Conservation (phyloP, 2,113 vertebrate species). For the Mugil cephalus region DNA sequence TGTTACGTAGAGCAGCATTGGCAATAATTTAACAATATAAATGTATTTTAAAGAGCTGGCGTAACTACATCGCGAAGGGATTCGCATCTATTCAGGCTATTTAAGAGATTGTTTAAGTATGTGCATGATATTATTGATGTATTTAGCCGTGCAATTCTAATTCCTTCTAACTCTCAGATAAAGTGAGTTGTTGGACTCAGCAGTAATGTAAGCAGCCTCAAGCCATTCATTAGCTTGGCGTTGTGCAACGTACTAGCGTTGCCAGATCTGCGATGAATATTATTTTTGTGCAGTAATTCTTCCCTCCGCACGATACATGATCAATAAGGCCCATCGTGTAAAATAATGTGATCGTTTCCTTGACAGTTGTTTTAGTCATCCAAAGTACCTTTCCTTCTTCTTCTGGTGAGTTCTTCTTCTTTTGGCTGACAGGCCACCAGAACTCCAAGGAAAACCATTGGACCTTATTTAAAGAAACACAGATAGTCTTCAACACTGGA, state of each 20-base stretch:
- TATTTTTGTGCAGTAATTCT: too few relatives aligned
- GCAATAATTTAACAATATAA: constrained; percentile 5
- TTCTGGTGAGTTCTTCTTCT: too few relatives aligned
- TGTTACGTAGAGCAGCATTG: background rate
- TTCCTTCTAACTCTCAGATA: background rate
- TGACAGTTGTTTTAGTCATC: too few relatives aligned
- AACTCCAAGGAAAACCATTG: too few relatives aligned
- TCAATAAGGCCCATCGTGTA: too few relatives aligned
- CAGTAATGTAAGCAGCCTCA: constrained; percentile 1
- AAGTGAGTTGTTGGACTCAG: background rate
- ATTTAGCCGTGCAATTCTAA: background rate
- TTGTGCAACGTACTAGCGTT: background rate
- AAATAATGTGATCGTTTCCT: too few relatives aligned
- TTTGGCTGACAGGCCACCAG: too few relatives aligned
- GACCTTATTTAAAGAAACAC: too few relatives aligned
- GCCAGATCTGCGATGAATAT: too few relatives aligned
- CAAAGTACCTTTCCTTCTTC: too few relatives aligned
- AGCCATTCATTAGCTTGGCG: constrained; percentile 1
- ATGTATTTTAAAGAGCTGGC: constrained; percentile 17
- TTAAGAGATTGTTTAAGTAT: constrained; percentile 21
- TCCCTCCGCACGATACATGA: too few relatives aligned
- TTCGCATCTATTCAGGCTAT: constrained; percentile 1
- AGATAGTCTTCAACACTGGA: too few relatives aligned
- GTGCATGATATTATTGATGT: constrained; percentile 7
- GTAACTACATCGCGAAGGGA: background rate